These are phyloP conservation scores for Caenorhabditis panamensis DNA, from an alignment of 2,888 invertebrate genomes.

Conservation along the genomic window DNA sequence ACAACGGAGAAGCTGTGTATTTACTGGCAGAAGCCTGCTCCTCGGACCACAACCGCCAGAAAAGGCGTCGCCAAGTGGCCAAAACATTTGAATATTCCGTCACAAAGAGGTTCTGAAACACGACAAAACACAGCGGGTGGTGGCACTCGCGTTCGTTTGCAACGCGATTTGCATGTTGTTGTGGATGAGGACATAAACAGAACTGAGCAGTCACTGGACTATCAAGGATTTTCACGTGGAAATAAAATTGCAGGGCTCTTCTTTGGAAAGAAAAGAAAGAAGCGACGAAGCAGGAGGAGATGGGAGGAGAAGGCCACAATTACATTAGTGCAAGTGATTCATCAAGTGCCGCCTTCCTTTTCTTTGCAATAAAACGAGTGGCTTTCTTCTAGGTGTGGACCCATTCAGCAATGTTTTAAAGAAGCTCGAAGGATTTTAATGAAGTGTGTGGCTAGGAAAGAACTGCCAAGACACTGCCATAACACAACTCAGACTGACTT, in stretches of 20 bases:
- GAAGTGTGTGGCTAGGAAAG: not conserved
- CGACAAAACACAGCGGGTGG: constrained; percentile 28
- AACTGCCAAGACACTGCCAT: no score
- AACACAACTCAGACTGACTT: no score
- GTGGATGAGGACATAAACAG: not conserved
- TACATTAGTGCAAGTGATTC: constrained; percentile 61
- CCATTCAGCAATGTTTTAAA: not conserved
- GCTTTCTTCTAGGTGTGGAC: constrained; percentile 12
- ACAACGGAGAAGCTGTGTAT: constrained; percentile 12
- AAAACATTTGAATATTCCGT: constrained; percentile 56
- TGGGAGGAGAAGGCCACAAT: constrained; percentile 35
- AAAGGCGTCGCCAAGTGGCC: constrained; percentile 22
- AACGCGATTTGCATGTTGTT: constrained; percentile 35
- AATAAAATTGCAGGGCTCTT: constrained; percentile 1
- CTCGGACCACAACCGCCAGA: constrained; percentile 12
- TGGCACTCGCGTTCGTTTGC: constrained; percentile 15
- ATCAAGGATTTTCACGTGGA: constrained; percentile 11
- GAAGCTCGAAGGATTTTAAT: not conserved
- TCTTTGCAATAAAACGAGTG: constrained; percentile 11
- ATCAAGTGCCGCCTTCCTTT: constrained; percentile 52
- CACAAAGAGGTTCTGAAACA: constrained; percentile 29
- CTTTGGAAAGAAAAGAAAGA: not conserved
- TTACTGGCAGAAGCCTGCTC: constrained; percentile 35
- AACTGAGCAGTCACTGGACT: not conserved
- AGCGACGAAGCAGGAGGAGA: not conserved